Conservation (phyloP, 2,888 invertebrate species). For the Ceratothoa steindachneri region DNA sequence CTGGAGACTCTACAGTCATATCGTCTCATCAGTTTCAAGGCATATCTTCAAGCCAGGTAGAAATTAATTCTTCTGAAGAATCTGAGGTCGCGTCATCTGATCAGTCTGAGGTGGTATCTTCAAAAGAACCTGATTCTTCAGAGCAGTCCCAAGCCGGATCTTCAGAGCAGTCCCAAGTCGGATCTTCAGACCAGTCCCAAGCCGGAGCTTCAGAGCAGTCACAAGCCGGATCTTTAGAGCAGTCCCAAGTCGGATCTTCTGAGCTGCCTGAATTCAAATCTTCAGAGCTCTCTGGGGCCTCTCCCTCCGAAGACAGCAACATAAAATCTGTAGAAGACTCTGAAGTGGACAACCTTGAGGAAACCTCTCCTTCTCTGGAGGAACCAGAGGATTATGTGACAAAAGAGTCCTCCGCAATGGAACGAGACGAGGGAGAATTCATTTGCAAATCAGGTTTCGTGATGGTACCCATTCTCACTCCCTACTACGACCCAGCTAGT, state of each 20-base stretch:
- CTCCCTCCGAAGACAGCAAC: not conserved
- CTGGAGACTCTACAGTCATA: too few species aligned
- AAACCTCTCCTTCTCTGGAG: not conserved
- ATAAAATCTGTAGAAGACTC: not conserved
- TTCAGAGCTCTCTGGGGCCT: not conserved
- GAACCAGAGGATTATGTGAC: not conserved
- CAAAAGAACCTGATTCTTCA: not conserved
- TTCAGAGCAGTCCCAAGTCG: too few species aligned
- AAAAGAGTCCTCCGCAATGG: not conserved
- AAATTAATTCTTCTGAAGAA: too few species aligned
- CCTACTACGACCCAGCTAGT: conserved; percentile 46
- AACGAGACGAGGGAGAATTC: conserved; percentile 5
- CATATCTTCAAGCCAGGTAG: too few species aligned
- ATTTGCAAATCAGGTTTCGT: conserved; percentile 35
- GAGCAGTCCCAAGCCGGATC: too few species aligned
- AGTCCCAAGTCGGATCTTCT: too few species aligned
- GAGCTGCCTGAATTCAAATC: not conserved
- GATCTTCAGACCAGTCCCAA: too few species aligned
- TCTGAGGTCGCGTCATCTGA: too few species aligned
- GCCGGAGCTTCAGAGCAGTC: too few species aligned
- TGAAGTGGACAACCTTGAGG: not conserved
- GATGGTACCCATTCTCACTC: conserved; percentile 46
- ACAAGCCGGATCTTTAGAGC: too few species aligned
- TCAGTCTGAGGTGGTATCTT: not conserved
- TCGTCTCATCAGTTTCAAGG: too few species aligned